These are phyloP conservation scores for Bos indicus DNA, from an alignment of 2,113 vertebrate species.

Conservation along the genomic window DNA sequence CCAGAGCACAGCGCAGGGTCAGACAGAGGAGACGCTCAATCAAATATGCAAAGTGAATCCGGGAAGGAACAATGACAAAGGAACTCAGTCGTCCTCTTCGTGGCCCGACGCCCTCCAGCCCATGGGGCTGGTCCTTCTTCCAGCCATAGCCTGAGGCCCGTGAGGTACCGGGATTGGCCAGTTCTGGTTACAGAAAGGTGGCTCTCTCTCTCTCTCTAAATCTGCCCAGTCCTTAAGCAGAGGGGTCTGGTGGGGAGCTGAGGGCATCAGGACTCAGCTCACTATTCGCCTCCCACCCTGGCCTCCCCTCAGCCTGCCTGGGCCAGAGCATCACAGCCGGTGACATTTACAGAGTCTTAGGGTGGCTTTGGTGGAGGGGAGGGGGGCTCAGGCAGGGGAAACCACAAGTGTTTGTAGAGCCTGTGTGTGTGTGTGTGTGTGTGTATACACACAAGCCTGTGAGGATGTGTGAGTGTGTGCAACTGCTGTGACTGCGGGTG, in stretches of 20 bases:
- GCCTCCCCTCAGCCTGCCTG: background rate
- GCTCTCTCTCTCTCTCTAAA: background rate
- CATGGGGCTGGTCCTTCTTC: background rate
- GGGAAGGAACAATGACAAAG: background rate
- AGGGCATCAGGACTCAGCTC: background rate
- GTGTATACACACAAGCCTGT: background rate
- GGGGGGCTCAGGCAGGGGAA: background rate
- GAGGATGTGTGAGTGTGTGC: background rate
- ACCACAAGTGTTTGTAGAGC: background rate
- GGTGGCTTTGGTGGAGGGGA: background rate
- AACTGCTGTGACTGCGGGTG: no score
- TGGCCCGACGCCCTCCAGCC: background rate
- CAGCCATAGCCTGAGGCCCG: background rate
- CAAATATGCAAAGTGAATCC: background rate
- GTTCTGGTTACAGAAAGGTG: background rate
- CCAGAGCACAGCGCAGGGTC: background rate
- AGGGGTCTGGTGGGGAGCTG: background rate
- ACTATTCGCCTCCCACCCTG: accelerated
- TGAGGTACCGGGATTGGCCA: background rate
- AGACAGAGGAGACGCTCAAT: background rate
- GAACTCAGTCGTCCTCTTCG: background rate
- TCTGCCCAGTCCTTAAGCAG: background rate
- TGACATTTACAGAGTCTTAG: conserved; percentile 49
- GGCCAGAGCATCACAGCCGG: background rate
- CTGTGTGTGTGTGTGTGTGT: background rate